Percentiles rank a stretch among this genome's conserved stretches.
phyloP scores from a whole-genome alignment of 2,888 invertebrate genomes.

The Venusia cambrica region DNA sequence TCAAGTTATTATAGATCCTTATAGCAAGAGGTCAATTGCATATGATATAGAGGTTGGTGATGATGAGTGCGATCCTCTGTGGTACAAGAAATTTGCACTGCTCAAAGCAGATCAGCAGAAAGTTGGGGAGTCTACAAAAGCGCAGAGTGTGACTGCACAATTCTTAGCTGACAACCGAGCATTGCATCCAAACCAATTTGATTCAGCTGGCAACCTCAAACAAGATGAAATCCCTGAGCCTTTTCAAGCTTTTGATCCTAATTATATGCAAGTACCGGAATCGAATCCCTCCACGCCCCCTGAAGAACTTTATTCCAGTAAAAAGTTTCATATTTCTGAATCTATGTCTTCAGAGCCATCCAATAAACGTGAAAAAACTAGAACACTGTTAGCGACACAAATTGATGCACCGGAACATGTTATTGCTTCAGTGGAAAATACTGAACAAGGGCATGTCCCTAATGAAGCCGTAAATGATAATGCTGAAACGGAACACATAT shows the following conservation, averaged over 20 bases:
- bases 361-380: too few relatives aligned
- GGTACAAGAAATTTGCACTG: constrained; percentile 7
- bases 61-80: constrained; percentile 8
- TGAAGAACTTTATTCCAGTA: too few relatives aligned
- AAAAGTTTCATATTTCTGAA: too few relatives aligned
- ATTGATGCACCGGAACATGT: too few relatives aligned
- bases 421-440: too few relatives aligned
- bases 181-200: background rate
- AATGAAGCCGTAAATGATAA: too few relatives aligned
- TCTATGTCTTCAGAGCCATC: too few relatives aligned
- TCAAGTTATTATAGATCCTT: constrained; percentile 26
- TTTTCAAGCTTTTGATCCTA: constrained; percentile 3
- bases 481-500: too few relatives aligned
- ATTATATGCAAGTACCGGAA: background rate
- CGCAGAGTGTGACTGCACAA: background rate
- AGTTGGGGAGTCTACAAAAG: constrained; percentile 2
- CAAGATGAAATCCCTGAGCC: constrained; percentile 3
- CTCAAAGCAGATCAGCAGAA: background rate
- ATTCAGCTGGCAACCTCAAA: background rate
- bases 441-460: too few relatives aligned
- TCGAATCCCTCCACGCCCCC: too few relatives aligned
- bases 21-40: constrained; percentile 25
- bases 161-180: background rate
- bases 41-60: constrained; percentile 19
- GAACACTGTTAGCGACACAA: too few relatives aligned